Evolutionary conservation across 2,113 vertebrate genomes (phyloP), one percentile per base, ranked within the genome.

Genomic region (Lagenorhynchus albirostris): DNA sequence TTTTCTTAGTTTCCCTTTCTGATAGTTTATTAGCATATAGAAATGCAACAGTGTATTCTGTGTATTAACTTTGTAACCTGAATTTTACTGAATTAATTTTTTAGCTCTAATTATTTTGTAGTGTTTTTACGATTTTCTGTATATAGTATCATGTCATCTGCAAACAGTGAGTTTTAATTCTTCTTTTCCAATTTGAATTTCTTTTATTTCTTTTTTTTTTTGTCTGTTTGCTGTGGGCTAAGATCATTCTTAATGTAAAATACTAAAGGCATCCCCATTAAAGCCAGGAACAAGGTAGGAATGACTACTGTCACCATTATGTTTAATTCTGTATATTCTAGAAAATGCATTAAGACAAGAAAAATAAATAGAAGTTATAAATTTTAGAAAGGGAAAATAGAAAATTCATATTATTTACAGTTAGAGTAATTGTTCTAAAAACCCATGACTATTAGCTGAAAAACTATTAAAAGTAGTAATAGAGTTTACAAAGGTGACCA

Each of bases 361-460:
- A 90, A 89, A 89, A 50, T 44, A 84, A 58, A 89, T 71, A 73
- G 25, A 38, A 82, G 26, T 7, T 84, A n/a, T 47, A 83, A 55
- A 62, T 92, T 41, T 87, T 82, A 83, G 65, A 92, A 76, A 70
- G 36, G 26, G 29, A 85, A 83, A 94, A 83, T 58, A 58, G 47
- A 76, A 91, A 92, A 67, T 67, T 67, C 44, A 60, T 26, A 38
- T 93, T 74, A 38, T 83, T 88, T 91, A 50, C 7, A 87, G 73
- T 29, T 47, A 86, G 26, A 36, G 76, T 94, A 68, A 12, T 79
- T 77, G 15, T 89, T 96, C 53, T 80, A 86, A 97, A 90, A 93
- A 23, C 60, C 23, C 3, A 29, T 70, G 60, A 76, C 4, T 60
- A 60, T 41, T 89, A 96, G 20, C 31, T 93, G 15, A 93, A 94